Evolutionary conservation across 2,113 vertebrate genomes (phyloP), one percentile per base, ranked within the genome.

Genomic region (Xenopus laevis): DNA sequence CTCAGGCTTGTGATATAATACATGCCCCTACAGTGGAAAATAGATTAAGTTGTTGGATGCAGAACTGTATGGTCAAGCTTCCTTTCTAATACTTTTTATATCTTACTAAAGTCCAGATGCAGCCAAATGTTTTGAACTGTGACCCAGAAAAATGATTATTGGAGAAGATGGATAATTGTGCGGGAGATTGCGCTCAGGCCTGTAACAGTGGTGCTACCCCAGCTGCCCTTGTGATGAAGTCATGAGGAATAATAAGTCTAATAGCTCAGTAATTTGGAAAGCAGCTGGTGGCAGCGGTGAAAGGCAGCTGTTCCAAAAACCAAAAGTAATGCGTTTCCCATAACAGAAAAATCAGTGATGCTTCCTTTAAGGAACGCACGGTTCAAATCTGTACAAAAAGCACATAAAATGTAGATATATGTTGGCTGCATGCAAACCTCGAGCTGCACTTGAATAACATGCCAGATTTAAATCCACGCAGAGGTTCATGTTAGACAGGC

Each of bases 231-330:
- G 9, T 68, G 71, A 82, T 81, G 82, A 86, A 86, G 81, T 82
- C 63, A 50, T 82, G 81, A 78, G 65, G 87, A 88, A 86, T 89
- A 87, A 88, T 88, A 82, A 85, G 72, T 85, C n/a, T 88, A 89
- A 89, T 89, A 83, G 79, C 81, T 79, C 71, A 71, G 75, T 83
- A 89, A 89, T 88, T 88, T 88, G 80, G 79, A 83, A 86, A 87
- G 81, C 86, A 90, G 86, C 89, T 86, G 86, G 82, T 74, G 67
- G 80, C 64, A 79, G 72, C 81, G 79, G 79, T 81, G 78, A 81
- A 80, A 85, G 83, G 82, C 87, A 89, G 85, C 87, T 90, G 87
- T 84, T 84, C 53, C 30, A 58, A 80, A 75, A 77, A 82, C 15
- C 53, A 79, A 82, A 82, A 55, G 79, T 80, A 79, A 82, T 82